phyloP scores from a whole-genome alignment of 2,888 invertebrate species.

The Axea sp. region DNA sequence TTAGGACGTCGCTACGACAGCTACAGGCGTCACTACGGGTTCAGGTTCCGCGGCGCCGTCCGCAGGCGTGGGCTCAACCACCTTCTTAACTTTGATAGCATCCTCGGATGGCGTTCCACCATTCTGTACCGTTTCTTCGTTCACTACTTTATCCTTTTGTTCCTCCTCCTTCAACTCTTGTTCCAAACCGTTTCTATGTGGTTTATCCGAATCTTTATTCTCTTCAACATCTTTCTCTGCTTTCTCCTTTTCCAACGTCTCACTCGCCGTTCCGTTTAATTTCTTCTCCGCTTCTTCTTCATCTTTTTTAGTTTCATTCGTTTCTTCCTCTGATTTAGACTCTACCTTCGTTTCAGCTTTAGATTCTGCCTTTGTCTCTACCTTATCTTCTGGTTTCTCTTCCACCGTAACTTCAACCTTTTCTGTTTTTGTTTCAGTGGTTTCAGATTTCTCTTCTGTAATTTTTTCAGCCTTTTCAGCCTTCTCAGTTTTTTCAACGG shows the following conservation, averaged over 20 bases:
- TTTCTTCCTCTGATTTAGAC: constrained; percentile 23
- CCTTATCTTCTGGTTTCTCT: constrained; percentile 47
- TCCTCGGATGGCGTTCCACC: constrained; percentile 69
- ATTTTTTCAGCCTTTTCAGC: constrained; percentile 7
- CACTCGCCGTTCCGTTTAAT: constrained; percentile 65
- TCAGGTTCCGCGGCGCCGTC: constrained; percentile 76
- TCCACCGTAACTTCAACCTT: constrained; percentile 12
- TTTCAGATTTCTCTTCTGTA: too few relatives aligned
- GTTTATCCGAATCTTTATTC: constrained; percentile 65
- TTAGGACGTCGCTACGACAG: constrained; percentile 78
- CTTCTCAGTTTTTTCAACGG: constrained; percentile 1
- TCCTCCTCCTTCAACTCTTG: constrained; percentile 70
- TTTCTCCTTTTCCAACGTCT: constrained; percentile 49
- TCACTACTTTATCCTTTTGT: constrained; percentile 66
- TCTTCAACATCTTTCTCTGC: constrained; percentile 57
- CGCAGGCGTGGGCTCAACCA: constrained; percentile 73
- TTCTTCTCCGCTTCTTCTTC: constrained; percentile 67
- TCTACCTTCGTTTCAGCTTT: constrained; percentile 57
- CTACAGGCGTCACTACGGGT: constrained; percentile 74
- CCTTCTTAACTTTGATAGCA: constrained; percentile 76
- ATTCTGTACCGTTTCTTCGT: constrained; percentile 69
- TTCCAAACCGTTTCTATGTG: constrained; percentile 75
- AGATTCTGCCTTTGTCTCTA: constrained; percentile 29
- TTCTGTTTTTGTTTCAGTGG: too few relatives aligned
- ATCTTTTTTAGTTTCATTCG: constrained; percentile 22